Conservation (phyloP, 2,888 invertebrate genomes). For the Apodemia mormo region DNA sequence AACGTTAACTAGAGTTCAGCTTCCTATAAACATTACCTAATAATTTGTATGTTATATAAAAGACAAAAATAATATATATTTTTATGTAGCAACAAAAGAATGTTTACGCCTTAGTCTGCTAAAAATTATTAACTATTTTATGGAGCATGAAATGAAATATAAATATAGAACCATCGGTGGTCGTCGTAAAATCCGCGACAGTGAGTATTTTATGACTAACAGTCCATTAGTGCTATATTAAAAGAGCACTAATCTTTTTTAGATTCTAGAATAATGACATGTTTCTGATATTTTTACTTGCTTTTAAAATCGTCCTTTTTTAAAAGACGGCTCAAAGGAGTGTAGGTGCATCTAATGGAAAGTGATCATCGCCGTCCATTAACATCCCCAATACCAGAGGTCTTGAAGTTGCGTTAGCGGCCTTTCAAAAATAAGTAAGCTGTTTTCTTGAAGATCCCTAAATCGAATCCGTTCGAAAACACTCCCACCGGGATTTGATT, state of each 20-base stretch:
- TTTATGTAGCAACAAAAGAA: not conserved
- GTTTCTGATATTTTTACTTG: not conserved
- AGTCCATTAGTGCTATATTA: conserved; percentile 49
- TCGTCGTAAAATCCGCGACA: conserved; percentile 59
- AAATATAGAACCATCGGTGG: conserved; percentile 61
- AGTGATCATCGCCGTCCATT: too few species aligned
- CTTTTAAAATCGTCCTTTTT: not conserved
- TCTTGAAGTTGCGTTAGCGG: too few species aligned
- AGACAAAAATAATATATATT: not conserved
- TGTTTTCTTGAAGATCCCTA: too few species aligned
- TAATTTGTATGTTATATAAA: not conserved
- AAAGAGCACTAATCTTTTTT: conserved; percentile 44
- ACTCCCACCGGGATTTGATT: too few species aligned
- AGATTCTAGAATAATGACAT: conserved; percentile 22
- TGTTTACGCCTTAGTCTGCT: conserved; percentile 43
- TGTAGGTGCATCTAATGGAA: too few species aligned
- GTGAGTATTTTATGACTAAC: conserved; percentile 59
- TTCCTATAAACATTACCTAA: not conserved
- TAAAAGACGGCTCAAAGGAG: too few species aligned
- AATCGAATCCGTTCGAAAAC: too few species aligned
- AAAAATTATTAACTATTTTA: conserved; percentile 40
- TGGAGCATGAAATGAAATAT: conserved; percentile 70
- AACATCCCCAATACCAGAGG: too few species aligned
- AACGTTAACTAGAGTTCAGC: too few species aligned
- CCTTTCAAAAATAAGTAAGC: too few species aligned